Evolutionary conservation across 35 echinoderm and acorn worm species (phyloP).

Genomic region (Heliocidaris erythrogramma): DNA sequence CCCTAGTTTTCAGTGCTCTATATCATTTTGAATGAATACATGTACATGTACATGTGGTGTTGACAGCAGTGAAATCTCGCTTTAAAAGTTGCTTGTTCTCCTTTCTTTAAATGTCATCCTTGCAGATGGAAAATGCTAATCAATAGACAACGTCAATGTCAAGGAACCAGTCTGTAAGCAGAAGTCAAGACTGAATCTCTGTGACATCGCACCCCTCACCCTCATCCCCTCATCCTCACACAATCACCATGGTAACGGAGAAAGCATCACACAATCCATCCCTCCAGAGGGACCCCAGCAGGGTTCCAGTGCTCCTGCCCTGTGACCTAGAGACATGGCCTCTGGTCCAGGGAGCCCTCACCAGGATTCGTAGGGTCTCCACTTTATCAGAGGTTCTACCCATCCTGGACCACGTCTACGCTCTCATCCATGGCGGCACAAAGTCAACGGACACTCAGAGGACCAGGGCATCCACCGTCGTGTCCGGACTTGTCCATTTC

Average conservation of each 20-base stretch:
- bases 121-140: slow-evolving; percentile 2
- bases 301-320: slow-evolving; percentile 20
- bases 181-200: neutral
- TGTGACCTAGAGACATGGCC: slow-evolving; percentile 26
- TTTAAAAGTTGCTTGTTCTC: neutral
- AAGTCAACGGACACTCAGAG: neutral
- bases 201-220: neutral
- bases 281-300: neutral
- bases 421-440: neutral
- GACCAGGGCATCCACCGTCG: neutral
- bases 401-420: slow-evolving; percentile 28
- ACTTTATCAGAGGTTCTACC: neutral
- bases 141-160: neutral
- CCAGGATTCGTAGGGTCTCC: neutral
- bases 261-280: neutral
- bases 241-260: neutral
- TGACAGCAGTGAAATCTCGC: no score
- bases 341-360: neutral
- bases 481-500: slow-evolving; percentile 25
- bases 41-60: no score
- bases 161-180: neutral
- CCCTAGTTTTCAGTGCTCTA: neutral
- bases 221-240: neutral
- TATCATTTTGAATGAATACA: no score
- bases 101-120: neutral